Evolutionary conservation across 2,113 vertebrate genomes (phyloP), one percentile per base, ranked within the genome.

Genomic region (Phalacrocorax brasilianus): DNA sequence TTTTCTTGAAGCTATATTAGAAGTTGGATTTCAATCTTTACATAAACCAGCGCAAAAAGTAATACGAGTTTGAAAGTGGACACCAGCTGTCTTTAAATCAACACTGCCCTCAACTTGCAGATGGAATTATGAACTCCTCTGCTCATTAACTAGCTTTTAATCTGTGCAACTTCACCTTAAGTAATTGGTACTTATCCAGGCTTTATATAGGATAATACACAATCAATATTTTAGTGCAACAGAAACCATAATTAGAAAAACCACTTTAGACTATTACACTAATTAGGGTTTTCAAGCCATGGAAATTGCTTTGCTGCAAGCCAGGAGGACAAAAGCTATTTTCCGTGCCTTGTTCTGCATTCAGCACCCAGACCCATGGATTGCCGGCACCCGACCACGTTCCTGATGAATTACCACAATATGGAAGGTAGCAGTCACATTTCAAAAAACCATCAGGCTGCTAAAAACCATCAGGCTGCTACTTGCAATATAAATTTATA

Each of bases 301-400:
- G 28, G 38, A 58, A n/a, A 42, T 42, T 17, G 62, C 38, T 80
- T 11, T 35, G 44, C 30, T 68, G 10, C 35, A 66, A 86, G 49
- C 3, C 79, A 77, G 14, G 32, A 50, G 19, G 38, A 71, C 16
- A 35, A 33, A 15, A 71, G 28, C 11, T 32, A 22, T 30, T 45
- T 89, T 80, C 28, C 35, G 5, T 1, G 14, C 47, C 8, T 1
- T 23, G 14, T 11, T 86, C 30, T 59, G 55, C 49, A 20, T 11
- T 68, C 47, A 63, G 55, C 40, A 67, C n/a, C 40, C 55, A 80
- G 38, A 38, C 26, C 40, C 32, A 38, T 0, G 2, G 45, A 30
- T 6, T 67, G 52, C 67, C 67, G 58, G 35, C 33, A n/a, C 26
- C 20, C 42, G 33, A 56, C 35, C 35, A 56, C 0, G 0, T n/a